Evolutionary conservation across 1,140 invertebrate species (phyloP).

Genomic region (silkworm (Bombyx mori)): DNA sequence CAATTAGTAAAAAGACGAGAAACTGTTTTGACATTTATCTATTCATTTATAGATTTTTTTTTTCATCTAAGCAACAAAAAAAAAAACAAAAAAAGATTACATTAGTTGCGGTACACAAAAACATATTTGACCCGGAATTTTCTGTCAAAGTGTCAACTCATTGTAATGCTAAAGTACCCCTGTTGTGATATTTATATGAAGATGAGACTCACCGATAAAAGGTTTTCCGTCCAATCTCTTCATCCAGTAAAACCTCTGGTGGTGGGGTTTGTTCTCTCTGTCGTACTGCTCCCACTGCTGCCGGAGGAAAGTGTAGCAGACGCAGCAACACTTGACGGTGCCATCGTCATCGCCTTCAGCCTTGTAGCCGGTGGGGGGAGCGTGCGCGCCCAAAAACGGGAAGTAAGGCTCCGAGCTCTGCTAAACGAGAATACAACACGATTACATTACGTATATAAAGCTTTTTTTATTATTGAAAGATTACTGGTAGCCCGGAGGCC

Average conservation of each 20-base stretch:
- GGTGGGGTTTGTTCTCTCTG: conserved; percentile 84
- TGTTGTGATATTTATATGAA: too few relatives aligned
- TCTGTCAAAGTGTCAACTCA: neutral
- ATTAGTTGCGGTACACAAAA: too few relatives aligned
- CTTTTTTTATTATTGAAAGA: too few relatives aligned
- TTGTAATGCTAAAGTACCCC: too few relatives aligned
- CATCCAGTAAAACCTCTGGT: conserved; percentile 92
- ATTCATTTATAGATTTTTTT: too few relatives aligned
- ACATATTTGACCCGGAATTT: neutral
- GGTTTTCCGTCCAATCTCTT: conserved; percentile 91
- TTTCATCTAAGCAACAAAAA: too few relatives aligned
- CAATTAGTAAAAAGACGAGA: too few relatives aligned
- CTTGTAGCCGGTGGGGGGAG: conserved; percentile 81
- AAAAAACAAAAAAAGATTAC: too few relatives aligned
- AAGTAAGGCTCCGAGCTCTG: conserved; percentile 82
- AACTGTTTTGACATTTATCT: too few relatives aligned
- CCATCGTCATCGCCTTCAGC: conserved; percentile 68
- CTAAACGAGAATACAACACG: conserved; percentile 2
- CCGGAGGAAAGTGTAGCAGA: conserved; percentile 87
- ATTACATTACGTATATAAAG: too few relatives aligned
- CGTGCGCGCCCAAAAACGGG: conserved; percentile 91
- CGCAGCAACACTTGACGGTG: conserved; percentile 75
- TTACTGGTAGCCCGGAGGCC: too few relatives aligned
- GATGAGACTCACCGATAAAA: conserved; percentile 77
- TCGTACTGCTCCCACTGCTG: conserved; percentile 95